These are phyloP conservation scores for Ophiodon elongatus DNA, from an alignment of 2,113 vertebrate species.

Conservation along the genomic window DNA sequence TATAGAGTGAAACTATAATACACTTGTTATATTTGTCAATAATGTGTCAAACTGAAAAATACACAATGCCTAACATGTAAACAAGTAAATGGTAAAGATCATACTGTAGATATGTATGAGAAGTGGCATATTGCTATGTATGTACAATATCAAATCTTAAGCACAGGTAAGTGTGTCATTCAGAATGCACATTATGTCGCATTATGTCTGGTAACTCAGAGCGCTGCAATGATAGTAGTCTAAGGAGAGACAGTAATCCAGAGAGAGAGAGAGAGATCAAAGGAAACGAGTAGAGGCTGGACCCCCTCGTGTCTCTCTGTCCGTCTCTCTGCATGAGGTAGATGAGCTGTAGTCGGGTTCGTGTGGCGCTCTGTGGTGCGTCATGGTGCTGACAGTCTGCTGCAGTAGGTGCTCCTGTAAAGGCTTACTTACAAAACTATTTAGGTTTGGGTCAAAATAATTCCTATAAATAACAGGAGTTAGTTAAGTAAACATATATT, in stretches of 20 bases:
- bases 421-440: too few species aligned
- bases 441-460: too few species aligned
- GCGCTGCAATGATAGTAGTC: neutral
- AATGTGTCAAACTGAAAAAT: neutral
- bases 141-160: neutral
- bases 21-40: neutral
- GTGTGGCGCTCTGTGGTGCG: neutral
- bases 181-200: neutral
- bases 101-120: neutral
- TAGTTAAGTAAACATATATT: too few species aligned
- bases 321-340: neutral
- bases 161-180: neutral
- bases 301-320: neutral
- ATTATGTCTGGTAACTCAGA: neutral
- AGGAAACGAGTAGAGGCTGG: neutral
- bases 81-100: neutral
- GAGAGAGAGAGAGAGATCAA: neutral
- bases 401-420: neutral
- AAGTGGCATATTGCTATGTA: neutral
- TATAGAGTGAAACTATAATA: neutral
- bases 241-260: neutral
- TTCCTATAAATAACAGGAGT: too few species aligned
- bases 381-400: neutral
- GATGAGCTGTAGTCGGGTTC: neutral
- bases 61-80: neutral